Evolutionary conservation across 2,113 vertebrate genomes (phyloP).

Genomic region (Dendropsophus ebraccatus): DNA sequence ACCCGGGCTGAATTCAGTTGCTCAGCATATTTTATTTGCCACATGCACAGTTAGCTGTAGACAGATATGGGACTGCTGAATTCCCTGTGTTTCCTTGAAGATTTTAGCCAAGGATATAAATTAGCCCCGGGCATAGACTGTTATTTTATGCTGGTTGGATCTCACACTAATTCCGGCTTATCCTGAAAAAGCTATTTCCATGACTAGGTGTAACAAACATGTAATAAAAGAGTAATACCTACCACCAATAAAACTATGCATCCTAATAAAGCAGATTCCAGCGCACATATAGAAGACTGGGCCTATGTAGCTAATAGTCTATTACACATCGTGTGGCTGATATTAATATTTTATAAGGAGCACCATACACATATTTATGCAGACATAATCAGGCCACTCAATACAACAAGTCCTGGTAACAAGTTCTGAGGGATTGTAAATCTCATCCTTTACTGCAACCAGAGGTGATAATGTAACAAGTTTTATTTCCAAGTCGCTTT

Average conservation of each 20-base stretch:
- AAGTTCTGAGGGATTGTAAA: slow-evolving; percentile 14
- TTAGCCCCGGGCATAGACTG: slow-evolving; percentile 3
- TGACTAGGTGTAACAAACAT: slow-evolving; percentile 21
- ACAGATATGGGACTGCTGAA: background rate
- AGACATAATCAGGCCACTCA: slow-evolving; percentile 39
- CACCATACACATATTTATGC: slow-evolving; percentile 16
- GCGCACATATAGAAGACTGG: background rate
- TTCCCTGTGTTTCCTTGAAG: slow-evolving; percentile 25
- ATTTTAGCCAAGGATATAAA: slow-evolving; percentile 29
- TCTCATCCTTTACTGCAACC: background rate
- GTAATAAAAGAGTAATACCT: background rate
- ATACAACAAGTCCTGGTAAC: background rate
- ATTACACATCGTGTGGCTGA: background rate
- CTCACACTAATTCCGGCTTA: slow-evolving; percentile 15
- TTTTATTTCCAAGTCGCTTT: background rate
- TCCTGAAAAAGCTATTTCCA: background rate
- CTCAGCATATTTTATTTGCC: slow-evolving; percentile 13
- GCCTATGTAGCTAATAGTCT: slow-evolving; percentile 13
- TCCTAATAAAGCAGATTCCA: background rate
- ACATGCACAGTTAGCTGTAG: background rate
- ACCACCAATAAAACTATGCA: background rate
- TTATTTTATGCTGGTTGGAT: slow-evolving; percentile 10
- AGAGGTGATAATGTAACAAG: slow-evolving; percentile 31
- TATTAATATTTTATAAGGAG: slow-evolving; percentile 31
- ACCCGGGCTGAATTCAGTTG: background rate